Evolutionary conservation across 2,113 vertebrate species (phyloP).

Genomic region (Gorsachius goisagi): DNA sequence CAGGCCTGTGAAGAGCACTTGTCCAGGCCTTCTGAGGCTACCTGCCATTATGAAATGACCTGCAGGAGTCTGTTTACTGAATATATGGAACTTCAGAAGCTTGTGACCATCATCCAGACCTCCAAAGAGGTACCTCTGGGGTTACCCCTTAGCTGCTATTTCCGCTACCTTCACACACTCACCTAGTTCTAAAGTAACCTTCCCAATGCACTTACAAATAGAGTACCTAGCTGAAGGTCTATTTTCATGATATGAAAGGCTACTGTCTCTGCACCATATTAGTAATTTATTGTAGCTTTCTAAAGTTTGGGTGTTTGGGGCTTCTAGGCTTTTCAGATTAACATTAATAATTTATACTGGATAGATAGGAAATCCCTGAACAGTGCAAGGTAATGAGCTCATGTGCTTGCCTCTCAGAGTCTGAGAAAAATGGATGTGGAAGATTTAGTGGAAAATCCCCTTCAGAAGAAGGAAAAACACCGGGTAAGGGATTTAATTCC

Average conservation of each 20-base stretch:
- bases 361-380: not conserved
- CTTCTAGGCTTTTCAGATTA: not conserved
- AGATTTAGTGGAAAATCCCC: not conserved
- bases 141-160: not conserved
- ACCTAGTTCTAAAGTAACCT: not conserved
- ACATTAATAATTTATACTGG: not conserved
- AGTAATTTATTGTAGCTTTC: not conserved
- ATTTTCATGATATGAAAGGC: not conserved
- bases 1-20: constrained; percentile 71
- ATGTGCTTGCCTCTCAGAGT: constrained; percentile 15
- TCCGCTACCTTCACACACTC: not conserved
- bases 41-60: constrained; percentile 60
- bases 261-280: not conserved
- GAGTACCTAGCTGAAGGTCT: not conserved
- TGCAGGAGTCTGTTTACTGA: constrained; percentile 67
- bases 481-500: constrained; percentile 7
- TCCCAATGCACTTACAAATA: not conserved
- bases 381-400: not conserved
- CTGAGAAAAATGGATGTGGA: constrained; percentile 44
- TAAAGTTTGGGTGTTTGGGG: not conserved
- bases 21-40: constrained; percentile 57
- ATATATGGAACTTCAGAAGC: constrained; percentile 68
- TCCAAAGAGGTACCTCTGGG: constrained; percentile 58
- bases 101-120: constrained; percentile 56
- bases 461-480: not conserved